phyloP scores from a whole-genome alignment of 2,113 vertebrate genomes.

The Colaptes auratus region DNA sequence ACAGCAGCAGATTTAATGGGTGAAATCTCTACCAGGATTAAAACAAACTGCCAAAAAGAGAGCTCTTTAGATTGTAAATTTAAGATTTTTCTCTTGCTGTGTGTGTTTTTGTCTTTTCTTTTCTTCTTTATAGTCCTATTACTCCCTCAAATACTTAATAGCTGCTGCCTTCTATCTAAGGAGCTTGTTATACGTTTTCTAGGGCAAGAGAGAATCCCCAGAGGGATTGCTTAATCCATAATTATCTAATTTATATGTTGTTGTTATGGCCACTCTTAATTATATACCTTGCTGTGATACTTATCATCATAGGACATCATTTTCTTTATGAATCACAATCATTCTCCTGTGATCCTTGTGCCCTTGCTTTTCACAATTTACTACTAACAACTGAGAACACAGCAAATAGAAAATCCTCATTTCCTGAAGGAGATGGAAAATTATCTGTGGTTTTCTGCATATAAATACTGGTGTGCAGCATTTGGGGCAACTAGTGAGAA shows the following conservation, averaged over 20 bases:
- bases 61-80: not conserved
- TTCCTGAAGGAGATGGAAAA: not conserved
- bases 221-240: constrained; percentile 56
- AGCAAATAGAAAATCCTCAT: not conserved
- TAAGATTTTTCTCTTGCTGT: not conserved
- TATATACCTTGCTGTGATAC: constrained; percentile 52
- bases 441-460: not conserved
- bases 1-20: constrained; percentile 38
- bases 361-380: not conserved
- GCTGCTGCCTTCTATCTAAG: constrained; percentile 12
- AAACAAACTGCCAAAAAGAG: constrained; percentile 23
- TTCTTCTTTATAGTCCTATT: not conserved
- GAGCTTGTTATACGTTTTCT: constrained; percentile 26
- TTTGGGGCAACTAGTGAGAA: not conserved
- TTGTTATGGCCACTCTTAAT: constrained; percentile 46
- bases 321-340: constrained; percentile 6
- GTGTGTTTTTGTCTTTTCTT: not conserved
- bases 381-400: not conserved
- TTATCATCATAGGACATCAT: not conserved
- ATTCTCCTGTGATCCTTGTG: not conserved
- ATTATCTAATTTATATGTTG: constrained; percentile 67
- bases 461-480: not conserved
- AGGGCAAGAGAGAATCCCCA: constrained; percentile 18
- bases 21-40: constrained; percentile 22
- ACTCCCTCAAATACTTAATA: not conserved